Percentiles rank a stretch among this genome's conserved stretches.
Conservation (phyloP, 2,888 invertebrate species). For the Stratiomys singularior region DNA sequence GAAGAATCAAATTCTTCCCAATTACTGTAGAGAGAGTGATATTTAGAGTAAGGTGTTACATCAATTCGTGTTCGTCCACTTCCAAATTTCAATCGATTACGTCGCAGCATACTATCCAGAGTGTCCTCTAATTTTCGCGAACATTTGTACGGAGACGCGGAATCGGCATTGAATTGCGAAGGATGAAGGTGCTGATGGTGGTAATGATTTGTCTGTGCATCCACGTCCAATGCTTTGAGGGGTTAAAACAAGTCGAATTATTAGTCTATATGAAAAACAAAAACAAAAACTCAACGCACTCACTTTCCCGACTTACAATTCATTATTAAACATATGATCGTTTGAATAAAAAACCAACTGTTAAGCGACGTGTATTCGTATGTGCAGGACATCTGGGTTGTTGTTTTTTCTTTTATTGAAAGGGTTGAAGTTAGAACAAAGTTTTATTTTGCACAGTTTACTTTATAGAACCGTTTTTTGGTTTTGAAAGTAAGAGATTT, state of each 20-base stretch:
- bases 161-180: neutral
- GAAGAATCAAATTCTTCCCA: slow-evolving; percentile 52
- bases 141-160: slow-evolving; percentile 68
- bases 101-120: slow-evolving; percentile 70
- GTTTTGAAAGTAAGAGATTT: too few relatives aligned
- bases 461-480: too few relatives aligned
- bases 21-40: slow-evolving; percentile 61
- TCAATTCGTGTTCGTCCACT: slow-evolving; percentile 56
- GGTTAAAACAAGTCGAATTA: neutral
- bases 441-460: neutral
- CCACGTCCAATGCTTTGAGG: neutral
- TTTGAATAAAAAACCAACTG: slow-evolving; percentile 18
- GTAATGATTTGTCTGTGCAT: neutral
- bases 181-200: neutral
- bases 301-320: slow-evolving; percentile 8
- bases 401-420: too few relatives aligned
- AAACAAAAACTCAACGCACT: too few relatives aligned
- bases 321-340: slow-evolving; percentile 16
- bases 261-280: neutral
- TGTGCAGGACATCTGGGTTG: neutral
- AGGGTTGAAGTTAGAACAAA: neutral
- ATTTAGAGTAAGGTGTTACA: slow-evolving; percentile 62
- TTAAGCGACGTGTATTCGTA: neutral
- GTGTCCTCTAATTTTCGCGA: slow-evolving; percentile 75
- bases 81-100: slow-evolving; percentile 59